phyloP scores from a whole-genome alignment of 2,113 vertebrate species.

The Geothlypis trichas region DNA sequence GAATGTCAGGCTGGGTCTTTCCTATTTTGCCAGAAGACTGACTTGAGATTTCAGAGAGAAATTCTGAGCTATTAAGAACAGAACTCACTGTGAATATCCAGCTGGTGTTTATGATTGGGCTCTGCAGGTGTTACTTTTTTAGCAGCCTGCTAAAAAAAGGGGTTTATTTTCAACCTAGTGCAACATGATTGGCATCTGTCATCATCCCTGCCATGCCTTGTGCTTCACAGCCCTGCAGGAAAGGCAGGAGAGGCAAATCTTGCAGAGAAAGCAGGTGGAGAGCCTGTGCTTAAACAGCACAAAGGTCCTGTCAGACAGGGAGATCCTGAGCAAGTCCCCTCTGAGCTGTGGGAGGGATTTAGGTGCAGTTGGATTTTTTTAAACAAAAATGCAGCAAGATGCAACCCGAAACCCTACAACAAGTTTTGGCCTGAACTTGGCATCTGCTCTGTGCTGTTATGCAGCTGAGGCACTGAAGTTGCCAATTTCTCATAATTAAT shows the following conservation, averaged over 20 bases:
- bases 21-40: neutral
- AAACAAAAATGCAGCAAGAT: neutral
- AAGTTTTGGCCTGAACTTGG: slow-evolving; percentile 68
- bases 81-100: neutral
- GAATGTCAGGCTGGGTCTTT: neutral
- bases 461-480: slow-evolving; percentile 27
- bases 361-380: neutral
- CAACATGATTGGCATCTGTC: neutral
- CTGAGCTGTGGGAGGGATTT: neutral
- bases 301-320: neutral
- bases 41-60: neutral
- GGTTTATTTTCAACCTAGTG: neutral
- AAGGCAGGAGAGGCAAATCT: neutral
- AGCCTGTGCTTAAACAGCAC: neutral
- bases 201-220: neutral
- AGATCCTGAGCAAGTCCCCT: neutral
- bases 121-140: neutral
- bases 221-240: neutral
- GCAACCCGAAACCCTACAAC: slow-evolving; percentile 10
- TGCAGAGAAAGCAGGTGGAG: neutral
- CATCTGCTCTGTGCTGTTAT: neutral
- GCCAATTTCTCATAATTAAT: slow-evolving; percentile 59
- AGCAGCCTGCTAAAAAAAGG: neutral
- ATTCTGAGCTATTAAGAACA: neutral
- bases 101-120: neutral